These are phyloP conservation scores for Ciona savignyi DNA, from an alignment of 23 tunicate genomes.

Conservation along the genomic window DNA sequence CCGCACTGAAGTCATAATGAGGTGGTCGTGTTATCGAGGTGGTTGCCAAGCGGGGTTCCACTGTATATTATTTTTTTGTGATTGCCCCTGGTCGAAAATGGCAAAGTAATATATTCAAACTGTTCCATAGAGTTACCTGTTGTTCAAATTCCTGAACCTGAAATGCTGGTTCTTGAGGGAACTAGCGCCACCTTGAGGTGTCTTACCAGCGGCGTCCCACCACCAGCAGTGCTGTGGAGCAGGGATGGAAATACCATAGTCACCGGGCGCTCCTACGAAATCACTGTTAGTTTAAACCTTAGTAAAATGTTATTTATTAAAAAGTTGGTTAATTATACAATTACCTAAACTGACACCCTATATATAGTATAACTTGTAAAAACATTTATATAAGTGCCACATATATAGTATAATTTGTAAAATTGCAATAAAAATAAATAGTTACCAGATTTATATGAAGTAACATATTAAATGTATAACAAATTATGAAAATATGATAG, in stretches of 20 bases:
- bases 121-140: constrained; percentile 31
- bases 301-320: not conserved
- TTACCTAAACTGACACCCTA: too few relatives aligned
- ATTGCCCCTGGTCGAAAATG: not conserved
- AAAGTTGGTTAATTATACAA: not conserved
- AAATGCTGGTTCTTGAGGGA: constrained; percentile 75
- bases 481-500: too few relatives aligned
- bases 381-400: too few relatives aligned
- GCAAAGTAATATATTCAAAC: not conserved
- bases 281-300: constrained; percentile 23
- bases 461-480: too few relatives aligned
- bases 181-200: constrained; percentile 39
- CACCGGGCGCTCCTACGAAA: constrained; percentile 32
- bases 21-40: too few relatives aligned
- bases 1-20: too few relatives aligned
- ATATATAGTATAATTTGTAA: too few relatives aligned
- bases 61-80: not conserved
- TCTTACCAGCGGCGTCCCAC: constrained; percentile 64
- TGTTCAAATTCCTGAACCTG: constrained; percentile 44
- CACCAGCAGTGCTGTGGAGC: constrained; percentile 68
- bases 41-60: too few relatives aligned
- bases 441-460: too few relatives aligned
- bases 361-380: too few relatives aligned
- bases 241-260: constrained; percentile 30
- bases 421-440: too few relatives aligned